A percentile compares a stretch with the other conserved stretches of the same genome.
phyloP scores from a whole-genome alignment of 1,140 invertebrate genomes.

The Neotoxoptera formosana region DNA sequence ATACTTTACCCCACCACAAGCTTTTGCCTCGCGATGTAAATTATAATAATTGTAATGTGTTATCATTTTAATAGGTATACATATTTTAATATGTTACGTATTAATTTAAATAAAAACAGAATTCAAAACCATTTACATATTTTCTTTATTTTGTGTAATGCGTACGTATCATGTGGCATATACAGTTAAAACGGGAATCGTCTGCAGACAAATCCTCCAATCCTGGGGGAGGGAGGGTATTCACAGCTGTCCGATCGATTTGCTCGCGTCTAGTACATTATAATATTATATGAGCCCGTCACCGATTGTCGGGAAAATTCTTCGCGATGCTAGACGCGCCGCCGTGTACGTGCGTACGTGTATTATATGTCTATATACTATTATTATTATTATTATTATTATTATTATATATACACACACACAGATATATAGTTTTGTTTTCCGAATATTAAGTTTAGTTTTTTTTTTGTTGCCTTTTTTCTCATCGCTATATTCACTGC shows the following conservation, averaged over 20 bases:
- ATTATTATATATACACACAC: background rate
- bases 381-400: too few species aligned
- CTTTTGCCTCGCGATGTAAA: too few species aligned
- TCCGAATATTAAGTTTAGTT: conserved; percentile 40
- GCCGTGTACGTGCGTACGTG: background rate
- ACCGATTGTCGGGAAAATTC: conserved; percentile 21
- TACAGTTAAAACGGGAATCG: background rate
- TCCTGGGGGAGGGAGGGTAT: too few species aligned
- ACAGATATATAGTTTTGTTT: conserved; percentile 15
- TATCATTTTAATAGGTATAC: too few species aligned
- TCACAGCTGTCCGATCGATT: background rate
- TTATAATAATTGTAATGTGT: too few species aligned
- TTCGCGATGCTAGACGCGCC: background rate
- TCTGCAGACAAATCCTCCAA: background rate
- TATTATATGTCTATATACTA: background rate
- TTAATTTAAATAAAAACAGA: too few species aligned
- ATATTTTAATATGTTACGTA: too few species aligned
- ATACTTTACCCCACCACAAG: too few species aligned
- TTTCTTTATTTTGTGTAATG: too few species aligned
- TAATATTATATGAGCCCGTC: background rate
- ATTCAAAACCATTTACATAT: too few species aligned
- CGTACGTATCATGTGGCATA: background rate
- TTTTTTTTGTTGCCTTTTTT: background rate
- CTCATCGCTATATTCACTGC: background rate
- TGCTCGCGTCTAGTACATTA: conserved; percentile 6